Percentiles rank a stretch among this genome's conserved stretches.
These are phyloP conservation scores for Gracilinanus agilis DNA, from an alignment of 2,113 vertebrate species.

Conservation along the genomic window DNA sequence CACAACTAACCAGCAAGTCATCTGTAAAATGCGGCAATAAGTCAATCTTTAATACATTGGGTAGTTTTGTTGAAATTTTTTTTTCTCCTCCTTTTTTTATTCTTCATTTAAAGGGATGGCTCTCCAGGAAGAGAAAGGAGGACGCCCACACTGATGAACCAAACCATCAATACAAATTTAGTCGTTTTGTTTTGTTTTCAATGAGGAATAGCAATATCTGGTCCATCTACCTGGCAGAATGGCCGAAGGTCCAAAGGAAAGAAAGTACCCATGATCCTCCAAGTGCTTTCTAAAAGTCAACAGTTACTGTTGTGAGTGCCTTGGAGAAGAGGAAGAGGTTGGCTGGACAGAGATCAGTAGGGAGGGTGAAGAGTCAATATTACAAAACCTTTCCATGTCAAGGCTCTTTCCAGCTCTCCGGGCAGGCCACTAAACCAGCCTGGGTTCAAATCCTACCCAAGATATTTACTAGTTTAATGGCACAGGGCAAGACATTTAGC, in stretches of 20 bases:
- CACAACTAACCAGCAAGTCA: too few species aligned
- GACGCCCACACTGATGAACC: background rate
- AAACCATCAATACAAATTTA: background rate
- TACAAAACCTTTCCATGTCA: background rate
- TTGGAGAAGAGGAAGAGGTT: background rate
- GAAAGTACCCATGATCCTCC: too few species aligned
- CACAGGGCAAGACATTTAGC: background rate
- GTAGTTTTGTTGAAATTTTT: background rate
- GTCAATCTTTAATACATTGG: too few species aligned
- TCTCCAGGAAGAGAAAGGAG: background rate
- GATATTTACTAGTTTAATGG: background rate
- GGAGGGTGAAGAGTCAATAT: background rate
- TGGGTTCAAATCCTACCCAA: background rate
- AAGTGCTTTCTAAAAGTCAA: background rate
- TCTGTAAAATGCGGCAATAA: too few species aligned
- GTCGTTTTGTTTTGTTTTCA: background rate
- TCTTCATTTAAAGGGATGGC: background rate
- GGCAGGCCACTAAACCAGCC: background rate
- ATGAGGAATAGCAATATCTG: background rate
- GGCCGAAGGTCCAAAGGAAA: background rate
- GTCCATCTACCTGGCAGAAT: background rate
- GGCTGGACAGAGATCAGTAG: background rate
- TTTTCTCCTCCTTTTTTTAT: background rate
- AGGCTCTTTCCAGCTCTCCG: background rate
- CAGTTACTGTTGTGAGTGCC: background rate